phyloP scores from a whole-genome alignment of 2,113 vertebrate species.

The Salvelinus alpinus region DNA sequence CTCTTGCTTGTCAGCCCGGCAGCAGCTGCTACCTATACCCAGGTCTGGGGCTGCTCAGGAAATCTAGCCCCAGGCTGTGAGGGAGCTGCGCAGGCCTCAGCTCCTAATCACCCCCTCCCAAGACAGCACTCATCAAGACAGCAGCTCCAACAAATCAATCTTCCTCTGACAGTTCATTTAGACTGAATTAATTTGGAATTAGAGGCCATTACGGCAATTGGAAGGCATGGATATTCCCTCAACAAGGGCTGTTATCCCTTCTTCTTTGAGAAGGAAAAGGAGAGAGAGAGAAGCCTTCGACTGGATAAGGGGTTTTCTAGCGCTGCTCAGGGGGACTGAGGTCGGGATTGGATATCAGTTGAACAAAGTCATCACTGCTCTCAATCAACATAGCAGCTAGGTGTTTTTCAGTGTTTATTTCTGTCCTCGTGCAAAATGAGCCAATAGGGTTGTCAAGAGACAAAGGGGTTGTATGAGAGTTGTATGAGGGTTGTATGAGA shows the following conservation, averaged over 20 bases:
- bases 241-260: slow-evolving; percentile 74
- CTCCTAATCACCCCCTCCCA: slow-evolving; percentile 80
- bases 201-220: slow-evolving; percentile 89
- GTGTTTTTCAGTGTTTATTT: slow-evolving; percentile 29
- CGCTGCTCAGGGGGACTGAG: slow-evolving; percentile 73
- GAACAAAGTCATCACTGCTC: slow-evolving; percentile 74
- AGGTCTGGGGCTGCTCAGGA: slow-evolving; percentile 56
- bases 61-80: slow-evolving; percentile 76
- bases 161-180: slow-evolving; percentile 94
- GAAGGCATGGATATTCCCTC: slow-evolving; percentile 85
- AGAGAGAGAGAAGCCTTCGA: slow-evolving; percentile 68
- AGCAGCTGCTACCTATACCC: slow-evolving; percentile 69
- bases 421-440: slow-evolving; percentile 43
- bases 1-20: slow-evolving; percentile 59
- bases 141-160: slow-evolving; percentile 91
- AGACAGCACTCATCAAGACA: slow-evolving; percentile 83
- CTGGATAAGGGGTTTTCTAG: slow-evolving; percentile 77
- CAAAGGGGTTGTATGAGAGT: too few relatives aligned
- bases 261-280: slow-evolving; percentile 61
- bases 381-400: slow-evolving; percentile 68
- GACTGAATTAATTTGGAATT: slow-evolving; percentile 97
- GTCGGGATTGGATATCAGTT: slow-evolving; percentile 71
- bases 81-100: slow-evolving; percentile 76
- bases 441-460: slow-evolving; percentile 26
- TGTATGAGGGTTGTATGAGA: too few relatives aligned